These are phyloP conservation scores for Scaptomyza polygonia DNA, from an alignment of 2,888 invertebrate genomes.

Conservation along the genomic window DNA sequence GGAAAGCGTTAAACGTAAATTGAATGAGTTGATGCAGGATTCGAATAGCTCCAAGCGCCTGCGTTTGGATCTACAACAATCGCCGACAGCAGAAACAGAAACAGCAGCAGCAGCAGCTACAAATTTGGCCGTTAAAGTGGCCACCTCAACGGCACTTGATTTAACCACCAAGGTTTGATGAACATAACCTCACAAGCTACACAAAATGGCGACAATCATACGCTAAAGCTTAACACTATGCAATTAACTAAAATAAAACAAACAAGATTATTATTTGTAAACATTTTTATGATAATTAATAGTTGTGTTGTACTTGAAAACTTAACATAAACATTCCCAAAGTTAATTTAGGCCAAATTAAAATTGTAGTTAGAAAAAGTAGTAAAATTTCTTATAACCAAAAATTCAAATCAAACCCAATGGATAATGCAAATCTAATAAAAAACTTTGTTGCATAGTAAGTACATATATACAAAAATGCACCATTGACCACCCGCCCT, in stretches of 20 bases:
- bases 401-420: not conserved
- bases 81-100: not conserved
- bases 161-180: slow-evolving; percentile 89
- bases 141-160: slow-evolving; percentile 80
- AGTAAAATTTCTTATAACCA: not conserved
- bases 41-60: slow-evolving; percentile 61
- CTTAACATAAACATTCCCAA: not conserved
- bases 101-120: slow-evolving; percentile 6
- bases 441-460: slow-evolving; percentile 43
- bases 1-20: slow-evolving; percentile 59
- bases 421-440: not conserved
- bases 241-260: slow-evolving; percentile 18
- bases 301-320: not conserved
- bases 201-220: slow-evolving; percentile 21
- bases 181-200: slow-evolving; percentile 10
- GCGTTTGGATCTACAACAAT: slow-evolving; percentile 45
- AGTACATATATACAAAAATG: slow-evolving; percentile 21
- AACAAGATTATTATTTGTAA: no score
- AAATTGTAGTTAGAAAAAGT: slow-evolving; percentile 1
- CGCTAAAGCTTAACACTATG: slow-evolving; percentile 36
- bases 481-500: slow-evolving; percentile 30
- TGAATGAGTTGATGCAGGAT: slow-evolving; percentile 59
- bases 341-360: not conserved
- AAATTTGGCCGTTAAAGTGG: slow-evolving; percentile 46
- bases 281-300: not conserved